phyloP scores from a whole-genome alignment of 2,888 invertebrate genomes.

The Thymelicus sylvestris region DNA sequence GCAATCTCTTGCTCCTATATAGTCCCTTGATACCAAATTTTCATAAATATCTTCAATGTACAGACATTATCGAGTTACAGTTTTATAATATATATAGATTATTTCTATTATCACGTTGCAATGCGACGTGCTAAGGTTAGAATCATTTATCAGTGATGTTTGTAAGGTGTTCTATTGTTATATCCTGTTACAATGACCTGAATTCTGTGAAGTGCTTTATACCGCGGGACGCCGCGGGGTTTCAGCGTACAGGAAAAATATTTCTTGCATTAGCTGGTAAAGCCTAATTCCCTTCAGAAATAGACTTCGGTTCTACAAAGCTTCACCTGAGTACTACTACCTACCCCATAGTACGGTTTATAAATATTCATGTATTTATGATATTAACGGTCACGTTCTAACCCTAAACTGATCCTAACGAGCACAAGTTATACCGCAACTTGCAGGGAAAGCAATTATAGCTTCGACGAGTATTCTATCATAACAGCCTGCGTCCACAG shows the following conservation, averaged over 20 bases:
- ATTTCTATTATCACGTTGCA: too few species aligned
- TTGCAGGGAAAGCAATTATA: conserved; percentile 33
- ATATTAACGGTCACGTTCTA: not conserved
- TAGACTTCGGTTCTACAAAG: not conserved
- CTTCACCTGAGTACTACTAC: not conserved
- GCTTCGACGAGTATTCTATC: conserved; percentile 39
- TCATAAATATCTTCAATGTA: too few species aligned
- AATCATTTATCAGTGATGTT: too few species aligned
- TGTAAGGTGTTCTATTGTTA: too few species aligned
- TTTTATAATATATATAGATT: too few species aligned
- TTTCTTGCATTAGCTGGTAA: not conserved
- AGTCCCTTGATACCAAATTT: too few species aligned
- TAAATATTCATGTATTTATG: conserved; percentile 5
- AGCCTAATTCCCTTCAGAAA: not conserved
- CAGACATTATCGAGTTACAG: too few species aligned
- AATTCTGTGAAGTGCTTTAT: too few species aligned
- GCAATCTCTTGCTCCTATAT: too few species aligned
- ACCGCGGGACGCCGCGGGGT: too few species aligned
- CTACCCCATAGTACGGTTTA: not conserved
- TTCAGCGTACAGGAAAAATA: not conserved
- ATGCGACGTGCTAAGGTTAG: too few species aligned
- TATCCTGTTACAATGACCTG: too few species aligned
- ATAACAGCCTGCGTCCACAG: conserved; percentile 40
- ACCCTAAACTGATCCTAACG: not conserved
- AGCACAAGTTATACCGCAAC: not conserved